phyloP scores from a whole-genome alignment of 2,888 invertebrate genomes.

The Aelia acuminata region DNA sequence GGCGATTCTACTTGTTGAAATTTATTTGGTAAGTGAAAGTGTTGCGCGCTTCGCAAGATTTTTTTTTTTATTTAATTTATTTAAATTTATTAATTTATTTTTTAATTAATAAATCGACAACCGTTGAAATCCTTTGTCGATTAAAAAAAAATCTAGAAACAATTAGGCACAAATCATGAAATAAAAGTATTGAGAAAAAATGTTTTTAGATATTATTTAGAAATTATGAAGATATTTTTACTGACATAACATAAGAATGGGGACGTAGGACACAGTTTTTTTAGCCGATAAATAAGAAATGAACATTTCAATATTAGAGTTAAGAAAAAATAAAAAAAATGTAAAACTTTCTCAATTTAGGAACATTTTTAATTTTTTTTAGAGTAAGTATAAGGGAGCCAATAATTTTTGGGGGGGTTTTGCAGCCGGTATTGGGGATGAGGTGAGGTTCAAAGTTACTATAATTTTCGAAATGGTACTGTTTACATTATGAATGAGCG shows the following conservation, averaged over 20 bases:
- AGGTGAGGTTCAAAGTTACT: not conserved
- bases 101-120: too few relatives aligned
- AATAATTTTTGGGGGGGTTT: not conserved
- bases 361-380: not conserved
- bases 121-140: too few relatives aligned
- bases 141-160: too few relatives aligned
- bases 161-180: too few relatives aligned
- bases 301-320: not conserved
- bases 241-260: not conserved
- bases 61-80: too few relatives aligned
- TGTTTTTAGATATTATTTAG: too few relatives aligned
- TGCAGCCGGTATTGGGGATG: not conserved
- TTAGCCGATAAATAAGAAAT: too few relatives aligned
- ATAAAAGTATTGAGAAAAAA: too few relatives aligned
- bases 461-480: not conserved
- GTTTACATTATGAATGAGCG: slow-evolving; percentile 36
- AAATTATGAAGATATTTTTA: not conserved
- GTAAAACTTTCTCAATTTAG: not conserved
- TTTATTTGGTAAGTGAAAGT: too few relatives aligned
- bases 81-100: too few relatives aligned
- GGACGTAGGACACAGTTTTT: not conserved
- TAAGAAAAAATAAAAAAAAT: not conserved
- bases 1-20: too few relatives aligned
- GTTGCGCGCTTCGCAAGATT: too few relatives aligned
- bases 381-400: not conserved